Conservation (phyloP, 1,140 invertebrate species). For the Drosophila orosa region DNA sequence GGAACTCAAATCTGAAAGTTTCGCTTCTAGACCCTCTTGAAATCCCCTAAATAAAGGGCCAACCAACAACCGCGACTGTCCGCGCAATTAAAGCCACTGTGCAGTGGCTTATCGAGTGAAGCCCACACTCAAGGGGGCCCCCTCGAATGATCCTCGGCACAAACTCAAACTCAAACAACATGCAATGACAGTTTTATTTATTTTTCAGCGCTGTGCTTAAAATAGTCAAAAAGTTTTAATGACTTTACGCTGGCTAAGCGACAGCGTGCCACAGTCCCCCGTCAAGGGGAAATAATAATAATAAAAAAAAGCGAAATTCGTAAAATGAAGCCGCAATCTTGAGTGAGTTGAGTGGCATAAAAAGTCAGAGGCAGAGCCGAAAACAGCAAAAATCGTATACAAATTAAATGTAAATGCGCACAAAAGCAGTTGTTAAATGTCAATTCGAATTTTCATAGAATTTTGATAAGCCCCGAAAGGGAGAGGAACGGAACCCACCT, state of each 20-base stretch:
- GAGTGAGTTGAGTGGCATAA: constrained; percentile 42
- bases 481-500: neutral
- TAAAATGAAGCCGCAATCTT: constrained; percentile 74
- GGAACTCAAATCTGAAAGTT: constrained; percentile 64
- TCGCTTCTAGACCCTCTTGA: constrained; percentile 20
- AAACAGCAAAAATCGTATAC: constrained; percentile 62
- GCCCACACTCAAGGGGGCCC: constrained; percentile 50
- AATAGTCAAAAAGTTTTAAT: constrained; percentile 82
- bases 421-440: constrained; percentile 76
- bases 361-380: constrained; percentile 27
- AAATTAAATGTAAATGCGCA: constrained; percentile 76
- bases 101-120: constrained; percentile 74
- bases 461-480: constrained; percentile 60
- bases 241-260: constrained; percentile 68
- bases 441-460: constrained; percentile 80
- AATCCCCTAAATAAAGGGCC: constrained; percentile 10
- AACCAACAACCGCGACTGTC: constrained; percentile 55
- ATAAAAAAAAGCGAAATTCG: constrained; percentile 11
- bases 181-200: constrained; percentile 76
- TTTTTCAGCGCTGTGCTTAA: constrained; percentile 65
- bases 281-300: constrained; percentile 21
- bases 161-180: constrained; percentile 80
- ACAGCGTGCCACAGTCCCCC: constrained; percentile 28
- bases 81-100: constrained; percentile 73
- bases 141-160: constrained; percentile 28